Conservation (phyloP, 2,888 invertebrate genomes). For the Cheilosia soror region DNA sequence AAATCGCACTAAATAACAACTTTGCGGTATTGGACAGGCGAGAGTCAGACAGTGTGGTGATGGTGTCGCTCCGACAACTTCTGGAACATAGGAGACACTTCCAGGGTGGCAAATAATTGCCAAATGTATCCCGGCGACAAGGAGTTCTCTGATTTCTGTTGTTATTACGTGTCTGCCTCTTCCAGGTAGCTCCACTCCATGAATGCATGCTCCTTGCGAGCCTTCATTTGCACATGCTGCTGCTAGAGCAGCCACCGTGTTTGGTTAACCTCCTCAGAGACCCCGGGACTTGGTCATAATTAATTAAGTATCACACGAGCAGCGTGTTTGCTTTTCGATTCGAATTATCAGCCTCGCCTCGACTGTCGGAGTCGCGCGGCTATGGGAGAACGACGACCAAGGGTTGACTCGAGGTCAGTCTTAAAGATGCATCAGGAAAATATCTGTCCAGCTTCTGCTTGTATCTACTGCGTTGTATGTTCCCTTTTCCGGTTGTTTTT, state of each 20-base stretch:
- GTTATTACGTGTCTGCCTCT: constrained; percentile 55
- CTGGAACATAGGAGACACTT: constrained; percentile 66
- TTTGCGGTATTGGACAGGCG: constrained; percentile 66
- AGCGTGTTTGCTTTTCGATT: constrained; percentile 54
- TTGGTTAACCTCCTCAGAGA: constrained; percentile 63
- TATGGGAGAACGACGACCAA: neutral
- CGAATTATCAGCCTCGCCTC: constrained; percentile 34
- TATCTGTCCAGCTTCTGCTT: constrained; percentile 66
- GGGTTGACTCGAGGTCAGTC: constrained; percentile 64
- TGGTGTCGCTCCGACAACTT: constrained; percentile 70
- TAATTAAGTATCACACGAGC: constrained; percentile 74
- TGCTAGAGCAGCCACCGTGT: constrained; percentile 36
- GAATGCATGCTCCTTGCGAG: neutral
- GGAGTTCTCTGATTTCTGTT: constrained; percentile 68
- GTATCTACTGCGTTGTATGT: constrained; percentile 6
- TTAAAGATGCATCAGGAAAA: constrained; percentile 60
- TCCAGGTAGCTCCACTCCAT: constrained; percentile 47
- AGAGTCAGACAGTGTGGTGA: constrained; percentile 18
- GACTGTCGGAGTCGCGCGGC: neutral
- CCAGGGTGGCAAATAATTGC: constrained; percentile 74
- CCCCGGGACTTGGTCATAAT: constrained; percentile 68
- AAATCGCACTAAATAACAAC: constrained; percentile 75
- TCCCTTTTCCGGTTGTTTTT: constrained; percentile 45
- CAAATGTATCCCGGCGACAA: constrained; percentile 71
- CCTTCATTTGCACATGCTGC: constrained; percentile 66